Percentiles rank a stretch among this genome's conserved stretches.
phyloP scores from a whole-genome alignment of 2,113 vertebrate genomes.

The Cryptotis parvus region DNA sequence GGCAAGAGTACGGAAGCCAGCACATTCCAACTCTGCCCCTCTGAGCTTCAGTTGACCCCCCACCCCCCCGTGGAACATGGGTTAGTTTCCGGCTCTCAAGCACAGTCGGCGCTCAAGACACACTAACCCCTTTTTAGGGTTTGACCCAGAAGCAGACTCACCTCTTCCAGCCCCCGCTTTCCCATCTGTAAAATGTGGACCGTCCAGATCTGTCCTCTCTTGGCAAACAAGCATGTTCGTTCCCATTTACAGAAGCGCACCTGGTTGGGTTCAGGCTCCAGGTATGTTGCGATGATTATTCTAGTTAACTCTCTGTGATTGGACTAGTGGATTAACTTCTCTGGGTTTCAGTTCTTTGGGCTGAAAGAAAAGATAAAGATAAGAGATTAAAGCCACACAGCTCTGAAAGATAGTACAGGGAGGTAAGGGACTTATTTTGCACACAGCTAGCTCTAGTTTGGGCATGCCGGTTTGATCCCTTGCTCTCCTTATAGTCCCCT shows the following conservation, averaged over 20 bases:
- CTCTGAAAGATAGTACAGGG: too few species aligned
- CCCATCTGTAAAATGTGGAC: conserved; percentile 61
- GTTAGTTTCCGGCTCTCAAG: too few species aligned
- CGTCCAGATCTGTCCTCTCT: background rate
- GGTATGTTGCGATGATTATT: background rate
- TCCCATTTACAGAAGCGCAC: background rate
- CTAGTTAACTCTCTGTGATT: background rate
- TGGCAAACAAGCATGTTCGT: background rate
- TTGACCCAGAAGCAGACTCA: background rate
- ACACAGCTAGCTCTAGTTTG: too few species aligned
- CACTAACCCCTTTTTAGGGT: background rate
- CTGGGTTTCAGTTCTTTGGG: background rate
- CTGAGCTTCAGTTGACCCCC: background rate
- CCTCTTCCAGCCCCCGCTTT: background rate
- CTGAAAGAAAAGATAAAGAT: conserved; percentile 19
- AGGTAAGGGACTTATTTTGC: too few species aligned
- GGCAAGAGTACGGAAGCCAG: too few species aligned
- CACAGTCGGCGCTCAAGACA: background rate
- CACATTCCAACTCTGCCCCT: too few species aligned
- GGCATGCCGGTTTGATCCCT: too few species aligned
- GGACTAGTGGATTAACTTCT: background rate
- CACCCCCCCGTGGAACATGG: too few species aligned
- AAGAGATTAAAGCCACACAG: conserved; percentile 27
- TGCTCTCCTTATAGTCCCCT: too few species aligned
- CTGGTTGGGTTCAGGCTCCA: too few species aligned